Conservation (phyloP, 2,888 invertebrate genomes). For the Drosophila subsilvestris region DNA sequence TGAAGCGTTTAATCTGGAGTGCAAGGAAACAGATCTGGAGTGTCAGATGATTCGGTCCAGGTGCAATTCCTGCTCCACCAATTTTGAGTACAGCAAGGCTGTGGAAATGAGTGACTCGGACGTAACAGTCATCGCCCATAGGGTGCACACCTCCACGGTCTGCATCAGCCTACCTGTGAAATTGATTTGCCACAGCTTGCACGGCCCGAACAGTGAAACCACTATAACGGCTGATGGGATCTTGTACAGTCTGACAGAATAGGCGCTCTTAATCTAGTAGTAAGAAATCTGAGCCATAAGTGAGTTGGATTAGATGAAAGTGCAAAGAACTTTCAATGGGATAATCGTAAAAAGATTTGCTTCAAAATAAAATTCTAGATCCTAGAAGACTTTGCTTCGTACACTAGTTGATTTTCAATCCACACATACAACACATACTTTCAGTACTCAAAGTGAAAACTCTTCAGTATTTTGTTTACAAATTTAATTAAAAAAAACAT, state of each 20-base stretch:
- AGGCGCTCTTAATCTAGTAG: neutral
- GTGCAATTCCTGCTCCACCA: neutral
- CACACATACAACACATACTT: neutral
- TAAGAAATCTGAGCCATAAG: too few species aligned
- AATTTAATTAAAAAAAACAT: neutral
- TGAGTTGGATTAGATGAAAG: too few species aligned
- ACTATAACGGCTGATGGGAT: neutral
- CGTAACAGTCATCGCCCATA: neutral
- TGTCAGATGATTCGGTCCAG: neutral
- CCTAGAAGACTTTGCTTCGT: too few species aligned
- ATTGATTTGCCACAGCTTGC: neutral
- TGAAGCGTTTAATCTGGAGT: neutral
- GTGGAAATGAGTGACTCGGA: too few species aligned
- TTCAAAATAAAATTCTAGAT: too few species aligned
- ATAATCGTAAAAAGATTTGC: too few species aligned
- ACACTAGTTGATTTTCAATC: neutral
- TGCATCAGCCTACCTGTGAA: neutral
- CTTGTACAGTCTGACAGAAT: neutral
- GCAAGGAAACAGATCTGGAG: neutral
- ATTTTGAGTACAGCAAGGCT: too few species aligned
- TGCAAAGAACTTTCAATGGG: too few species aligned
- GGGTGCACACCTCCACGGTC: neutral
- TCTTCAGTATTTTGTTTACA: neutral
- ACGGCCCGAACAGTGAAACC: neutral
- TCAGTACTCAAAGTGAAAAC: slow-evolving; percentile 2